Conservation (phyloP, 2,113 vertebrate species). For the Saguinus imperator region DNA sequence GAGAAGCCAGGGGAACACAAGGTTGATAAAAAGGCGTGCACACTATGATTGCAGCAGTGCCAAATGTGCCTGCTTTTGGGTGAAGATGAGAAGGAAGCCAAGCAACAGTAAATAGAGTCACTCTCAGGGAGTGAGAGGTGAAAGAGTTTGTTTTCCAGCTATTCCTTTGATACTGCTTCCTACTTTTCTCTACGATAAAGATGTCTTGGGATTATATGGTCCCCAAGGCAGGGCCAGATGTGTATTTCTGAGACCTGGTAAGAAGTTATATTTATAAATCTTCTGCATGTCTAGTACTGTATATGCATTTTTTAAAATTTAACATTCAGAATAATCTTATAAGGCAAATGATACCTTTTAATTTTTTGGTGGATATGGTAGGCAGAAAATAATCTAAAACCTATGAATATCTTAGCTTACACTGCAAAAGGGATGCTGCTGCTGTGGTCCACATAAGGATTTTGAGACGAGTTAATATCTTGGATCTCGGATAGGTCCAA, state of each 20-base stretch:
- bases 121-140: not conserved
- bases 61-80: not conserved
- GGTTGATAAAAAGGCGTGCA: accelerated
- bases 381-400: not conserved
- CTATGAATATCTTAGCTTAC: not conserved
- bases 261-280: not conserved
- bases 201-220: no score
- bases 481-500: no score
- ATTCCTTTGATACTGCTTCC: not conserved
- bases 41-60: accelerated
- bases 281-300: not conserved
- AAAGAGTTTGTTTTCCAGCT: not conserved
- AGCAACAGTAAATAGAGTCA: accelerated
- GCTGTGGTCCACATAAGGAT: no score
- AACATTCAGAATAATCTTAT: not conserved
- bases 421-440: not conserved
- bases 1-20: not conserved
- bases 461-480: no score
- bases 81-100: not conserved
- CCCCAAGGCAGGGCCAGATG: not conserved
- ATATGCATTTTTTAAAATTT: not conserved
- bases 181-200: not conserved
- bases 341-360: no score
- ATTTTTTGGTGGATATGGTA: not conserved
- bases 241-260: not conserved